Evolutionary conservation across 2,797 vertebrate species (phyloP).

Genomic region (Hemibagrus guttatus): DNA sequence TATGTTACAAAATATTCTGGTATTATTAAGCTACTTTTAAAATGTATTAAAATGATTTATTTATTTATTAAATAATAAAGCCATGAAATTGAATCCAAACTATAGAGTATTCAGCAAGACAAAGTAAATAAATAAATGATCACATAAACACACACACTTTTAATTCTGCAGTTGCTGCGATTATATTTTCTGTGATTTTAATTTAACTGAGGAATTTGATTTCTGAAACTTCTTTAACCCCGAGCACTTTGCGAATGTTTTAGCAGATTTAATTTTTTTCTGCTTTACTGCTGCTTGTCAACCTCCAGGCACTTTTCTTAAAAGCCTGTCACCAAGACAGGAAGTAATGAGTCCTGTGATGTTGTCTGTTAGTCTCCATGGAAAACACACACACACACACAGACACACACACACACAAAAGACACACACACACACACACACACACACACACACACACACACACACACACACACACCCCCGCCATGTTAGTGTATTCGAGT

Average conservation of each 20-base stretch:
- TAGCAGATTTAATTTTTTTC: not conserved
- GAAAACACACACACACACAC: slow-evolving; percentile 6
- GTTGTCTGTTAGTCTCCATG: slow-evolving; percentile 4
- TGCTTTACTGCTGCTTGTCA: not conserved
- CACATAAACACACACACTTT: not conserved
- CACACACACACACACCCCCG: not conserved
- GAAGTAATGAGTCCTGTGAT: slow-evolving; percentile 35
- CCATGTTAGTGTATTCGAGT: not conserved
- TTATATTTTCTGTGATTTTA: not conserved
- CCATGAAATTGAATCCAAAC: not conserved
- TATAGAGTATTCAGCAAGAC: not conserved
- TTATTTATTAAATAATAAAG: not conserved
- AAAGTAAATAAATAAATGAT: not conserved
- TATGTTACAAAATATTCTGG: too few species aligned
- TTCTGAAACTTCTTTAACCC: not conserved
- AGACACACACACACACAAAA: not conserved
- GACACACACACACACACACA: not conserved
- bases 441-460: not conserved
- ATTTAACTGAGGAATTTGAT: not conserved
- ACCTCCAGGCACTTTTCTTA: slow-evolving; percentile 6
- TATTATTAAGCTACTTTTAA: too few species aligned
- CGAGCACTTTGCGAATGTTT: not conserved
- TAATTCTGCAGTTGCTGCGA: not conserved
- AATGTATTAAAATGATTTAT: not conserved
- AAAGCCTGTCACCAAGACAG: slow-evolving; percentile 28